phyloP scores from a whole-genome alignment of 2,888 invertebrate genomes.

The Dioctria linearis region DNA sequence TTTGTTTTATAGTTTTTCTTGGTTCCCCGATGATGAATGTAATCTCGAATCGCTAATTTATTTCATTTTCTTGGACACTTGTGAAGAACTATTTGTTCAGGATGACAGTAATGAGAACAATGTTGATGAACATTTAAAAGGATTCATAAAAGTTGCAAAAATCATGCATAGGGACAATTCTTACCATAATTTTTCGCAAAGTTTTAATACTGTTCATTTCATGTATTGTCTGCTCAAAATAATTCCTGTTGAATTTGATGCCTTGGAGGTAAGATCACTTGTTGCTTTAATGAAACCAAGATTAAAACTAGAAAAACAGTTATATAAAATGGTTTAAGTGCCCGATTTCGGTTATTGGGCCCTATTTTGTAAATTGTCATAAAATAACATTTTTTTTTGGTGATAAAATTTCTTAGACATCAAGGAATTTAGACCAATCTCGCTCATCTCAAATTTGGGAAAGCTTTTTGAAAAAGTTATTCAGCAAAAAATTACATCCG shows the following conservation, averaged over 20 bases:
- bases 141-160: not conserved
- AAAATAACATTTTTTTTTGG: too few species aligned
- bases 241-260: not conserved
- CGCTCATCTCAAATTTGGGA: too few species aligned
- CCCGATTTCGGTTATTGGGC: too few species aligned
- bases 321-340: too few species aligned
- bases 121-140: not conserved
- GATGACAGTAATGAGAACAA: not conserved
- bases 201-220: slow-evolving; percentile 53
- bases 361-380: too few species aligned
- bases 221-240: slow-evolving; percentile 52
- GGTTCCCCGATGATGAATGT: not conserved
- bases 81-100: not conserved
- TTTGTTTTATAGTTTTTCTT: not conserved
- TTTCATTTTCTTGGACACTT: not conserved
- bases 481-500: too few species aligned
- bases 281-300: too few species aligned
- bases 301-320: too few species aligned
- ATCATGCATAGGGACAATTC: slow-evolving; percentile 35
- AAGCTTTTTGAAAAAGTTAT: too few species aligned
- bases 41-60: not conserved
- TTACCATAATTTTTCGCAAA: slow-evolving; percentile 55
- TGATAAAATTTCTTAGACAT: too few species aligned
- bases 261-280: slow-evolving; percentile 17
- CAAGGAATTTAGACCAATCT: too few species aligned